phyloP scores from a whole-genome alignment of 2,797 vertebrate species.

The Brachyalestes nurse region DNA sequence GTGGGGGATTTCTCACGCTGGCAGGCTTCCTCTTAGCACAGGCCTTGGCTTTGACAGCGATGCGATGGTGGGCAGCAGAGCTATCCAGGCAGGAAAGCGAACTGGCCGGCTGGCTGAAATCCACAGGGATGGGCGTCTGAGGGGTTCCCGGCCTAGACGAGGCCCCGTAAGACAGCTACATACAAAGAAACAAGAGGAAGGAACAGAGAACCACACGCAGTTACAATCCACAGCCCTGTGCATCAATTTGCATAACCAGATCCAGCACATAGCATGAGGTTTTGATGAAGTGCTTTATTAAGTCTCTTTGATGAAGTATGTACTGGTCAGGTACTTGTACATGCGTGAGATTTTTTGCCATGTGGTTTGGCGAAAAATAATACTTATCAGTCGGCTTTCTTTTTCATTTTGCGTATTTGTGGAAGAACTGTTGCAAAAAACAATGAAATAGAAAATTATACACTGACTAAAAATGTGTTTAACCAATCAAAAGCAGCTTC shows the following conservation, averaged over 20 bases:
- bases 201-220: neutral
- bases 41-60: slow-evolving; percentile 82
- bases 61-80: slow-evolving; percentile 87
- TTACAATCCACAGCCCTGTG: neutral
- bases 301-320: no score
- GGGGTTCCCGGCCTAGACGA: slow-evolving; percentile 77
- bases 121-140: slow-evolving; percentile 69
- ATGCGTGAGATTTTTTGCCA: no score
- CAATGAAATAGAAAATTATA: no score
- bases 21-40: slow-evolving; percentile 70
- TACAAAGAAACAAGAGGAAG: neutral
- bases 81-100: slow-evolving; percentile 83
- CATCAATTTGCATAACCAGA: neutral
- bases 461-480: no score
- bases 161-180: slow-evolving; percentile 70
- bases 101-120: slow-evolving; percentile 83
- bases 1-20: slow-evolving; percentile 63
- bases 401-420: no score
- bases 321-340: no score
- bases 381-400: no score
- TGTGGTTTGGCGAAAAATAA: no score
- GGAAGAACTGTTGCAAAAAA: no score
- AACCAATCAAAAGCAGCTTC: no score
- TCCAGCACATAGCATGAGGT: neutral
- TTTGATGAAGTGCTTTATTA: no score